Evolutionary conservation across 2,113 vertebrate species (phyloP), one percentile per base, ranked within the genome.

Genomic region (Melanerpes formicivorus): DNA sequence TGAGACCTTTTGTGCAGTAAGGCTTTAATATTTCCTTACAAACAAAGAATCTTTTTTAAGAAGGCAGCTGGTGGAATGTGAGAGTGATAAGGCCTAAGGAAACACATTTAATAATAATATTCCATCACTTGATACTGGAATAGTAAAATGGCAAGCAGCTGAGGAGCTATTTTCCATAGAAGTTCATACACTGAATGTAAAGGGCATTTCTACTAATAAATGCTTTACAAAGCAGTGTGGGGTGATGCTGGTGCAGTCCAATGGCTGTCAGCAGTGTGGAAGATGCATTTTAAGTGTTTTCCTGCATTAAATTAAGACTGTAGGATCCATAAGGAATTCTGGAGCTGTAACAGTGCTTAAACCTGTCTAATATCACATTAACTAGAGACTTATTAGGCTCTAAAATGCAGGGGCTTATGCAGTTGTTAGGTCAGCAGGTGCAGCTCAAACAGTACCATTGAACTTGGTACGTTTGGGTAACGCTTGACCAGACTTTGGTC

Each of bases 261-360:
- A 8, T 40, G 75, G 25, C 71, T 77, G n/a, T 74, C 37, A 77
- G 66, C 48, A 58, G 27, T 15, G 19, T 19, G 54, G 60, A 94
- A 91, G 37, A 65, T 72, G 77, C 77, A 56, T 73, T 59, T 73
- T 32, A 71, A 86, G 65, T 58, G 34, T 77, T 84, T 94, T 90
- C 29, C 46, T 84, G 84, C 30, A 63, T 85, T 56, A 50, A 5
- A 17, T 66, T 70, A 64, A 67, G 59, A 14, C 1, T 59, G 25
- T 50, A 83, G 52, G 78, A 80, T 27, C 26, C 12, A 3, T 55
- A 79, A 84, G 65, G 86, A 75, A 82, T 73, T 76, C 52, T 73
- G 42, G 52, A 82, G 60, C 17, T 82, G 32, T 87, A 80, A 48
- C 22, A 71, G 32, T 52, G 37, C 37, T 87, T 79, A 76, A 78